Evolutionary conservation across 2,113 vertebrate genomes (phyloP).

Genomic region (Pipra filicauda): DNA sequence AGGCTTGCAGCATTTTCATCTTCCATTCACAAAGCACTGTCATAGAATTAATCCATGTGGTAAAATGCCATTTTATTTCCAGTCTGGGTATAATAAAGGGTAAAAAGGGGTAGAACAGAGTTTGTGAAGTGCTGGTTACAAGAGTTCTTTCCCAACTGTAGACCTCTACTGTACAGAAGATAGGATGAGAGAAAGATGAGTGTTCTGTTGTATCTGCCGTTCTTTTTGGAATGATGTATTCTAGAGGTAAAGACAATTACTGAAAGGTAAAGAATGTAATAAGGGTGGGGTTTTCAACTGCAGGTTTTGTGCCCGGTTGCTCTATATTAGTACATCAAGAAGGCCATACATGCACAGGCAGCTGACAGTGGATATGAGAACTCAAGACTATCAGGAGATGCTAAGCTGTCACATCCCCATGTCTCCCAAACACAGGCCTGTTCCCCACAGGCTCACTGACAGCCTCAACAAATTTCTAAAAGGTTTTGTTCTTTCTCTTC

Average conservation of each 20-base stretch:
- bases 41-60: neutral
- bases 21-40: neutral
- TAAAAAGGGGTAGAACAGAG: neutral
- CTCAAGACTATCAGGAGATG: neutral
- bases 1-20: neutral
- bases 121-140: neutral
- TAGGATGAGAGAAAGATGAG: neutral
- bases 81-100: neutral
- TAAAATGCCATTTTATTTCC: neutral
- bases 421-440: neutral
- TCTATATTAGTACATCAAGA: neutral
- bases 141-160: neutral
- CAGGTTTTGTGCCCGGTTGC: neutral
- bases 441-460: neutral
- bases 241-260: neutral
- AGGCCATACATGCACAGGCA: neutral
- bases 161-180: neutral
- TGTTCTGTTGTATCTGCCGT: rapidly evolving
- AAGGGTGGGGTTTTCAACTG: neutral
- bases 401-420: neutral
- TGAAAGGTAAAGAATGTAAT: neutral
- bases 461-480: neutral
- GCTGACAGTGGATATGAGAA: neutral
- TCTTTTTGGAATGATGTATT: neutral
- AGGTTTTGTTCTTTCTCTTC: neutral